phyloP scores from a whole-genome alignment of 2,797 vertebrate genomes.

The Lithobates sylvaticus region DNA sequence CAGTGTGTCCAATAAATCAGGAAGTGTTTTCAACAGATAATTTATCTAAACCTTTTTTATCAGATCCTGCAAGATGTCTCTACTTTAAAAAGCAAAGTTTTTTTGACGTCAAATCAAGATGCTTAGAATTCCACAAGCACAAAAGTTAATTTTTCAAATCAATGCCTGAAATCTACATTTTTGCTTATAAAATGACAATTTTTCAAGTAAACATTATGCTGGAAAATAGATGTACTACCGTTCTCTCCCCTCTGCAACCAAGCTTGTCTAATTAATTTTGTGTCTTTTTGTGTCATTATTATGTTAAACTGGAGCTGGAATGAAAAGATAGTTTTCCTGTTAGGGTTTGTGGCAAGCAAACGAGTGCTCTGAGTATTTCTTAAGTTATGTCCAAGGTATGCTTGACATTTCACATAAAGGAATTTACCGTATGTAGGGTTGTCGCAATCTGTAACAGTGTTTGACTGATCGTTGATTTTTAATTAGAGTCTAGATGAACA shows the following conservation, averaged over 20 bases:
- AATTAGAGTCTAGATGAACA: constrained; percentile 41
- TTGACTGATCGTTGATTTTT: constrained; percentile 14
- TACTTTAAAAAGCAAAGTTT: constrained; percentile 19
- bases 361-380: constrained; percentile 33
- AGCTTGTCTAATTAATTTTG: constrained; percentile 4
- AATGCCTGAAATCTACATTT: background rate
- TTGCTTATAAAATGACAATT: constrained; percentile 5
- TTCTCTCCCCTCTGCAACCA: background rate
- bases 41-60: constrained; percentile 33
- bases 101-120: constrained; percentile 52
- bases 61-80: constrained; percentile 51
- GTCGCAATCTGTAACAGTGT: constrained; percentile 6
- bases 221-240: constrained; percentile 3
- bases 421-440: background rate
- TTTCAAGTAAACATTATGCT: background rate
- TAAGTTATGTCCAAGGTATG: constrained; percentile 10
- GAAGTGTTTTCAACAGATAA: constrained; percentile 3
- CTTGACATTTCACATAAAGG: constrained; percentile 22
- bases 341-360: constrained; percentile 36
- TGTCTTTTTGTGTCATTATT: constrained; percentile 38
- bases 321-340: constrained; percentile 41
- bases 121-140: constrained; percentile 40
- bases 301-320: constrained; percentile 26
- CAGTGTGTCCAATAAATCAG: constrained; percentile 22
- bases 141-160: constrained; percentile 5